phyloP scores from a whole-genome alignment of 2,797 vertebrate species.

The Sebastes paucispinis region DNA sequence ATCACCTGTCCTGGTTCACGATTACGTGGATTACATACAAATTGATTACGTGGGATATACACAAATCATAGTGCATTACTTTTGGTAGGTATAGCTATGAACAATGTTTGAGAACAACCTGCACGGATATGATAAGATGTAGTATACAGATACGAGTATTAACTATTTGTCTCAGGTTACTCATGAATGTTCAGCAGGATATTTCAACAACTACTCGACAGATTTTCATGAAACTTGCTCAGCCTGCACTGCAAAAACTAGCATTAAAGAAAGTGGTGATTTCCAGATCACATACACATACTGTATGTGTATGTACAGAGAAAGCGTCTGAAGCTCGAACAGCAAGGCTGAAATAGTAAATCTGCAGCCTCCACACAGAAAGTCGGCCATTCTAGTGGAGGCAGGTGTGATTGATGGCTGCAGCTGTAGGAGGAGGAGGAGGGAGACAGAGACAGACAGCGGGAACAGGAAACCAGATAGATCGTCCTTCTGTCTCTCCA shows the following conservation, averaged over 20 bases:
- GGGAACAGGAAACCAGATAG: neutral
- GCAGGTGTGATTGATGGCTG: constrained; percentile 38
- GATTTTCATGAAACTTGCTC: neutral
- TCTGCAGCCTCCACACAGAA: constrained; percentile 10
- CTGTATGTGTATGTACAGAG: neutral
- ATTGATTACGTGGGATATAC: no score
- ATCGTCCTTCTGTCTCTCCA: neutral
- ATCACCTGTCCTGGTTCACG: no score
- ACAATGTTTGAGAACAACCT: no score
- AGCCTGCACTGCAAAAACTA: neutral
- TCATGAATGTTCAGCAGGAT: neutral
- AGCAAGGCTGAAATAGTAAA: constrained; percentile 39
- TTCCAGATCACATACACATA: no score
- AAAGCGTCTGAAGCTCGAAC: neutral
- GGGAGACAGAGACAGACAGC: constrained; percentile 28
- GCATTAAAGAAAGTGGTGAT: no score
- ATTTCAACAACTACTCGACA: neutral
- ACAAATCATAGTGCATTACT: no score
- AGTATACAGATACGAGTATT: no score
- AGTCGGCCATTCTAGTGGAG: constrained; percentile 34
- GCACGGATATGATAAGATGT: no score
- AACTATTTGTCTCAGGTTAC: no score
- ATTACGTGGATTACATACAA: no score
- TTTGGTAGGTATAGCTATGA: no score
- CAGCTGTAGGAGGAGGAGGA: constrained; percentile 5